A percentile compares a stretch with the other conserved stretches of the same genome.
phyloP scores from a whole-genome alignment of 2,113 vertebrate genomes.

The Dryoscopus gambensis region DNA sequence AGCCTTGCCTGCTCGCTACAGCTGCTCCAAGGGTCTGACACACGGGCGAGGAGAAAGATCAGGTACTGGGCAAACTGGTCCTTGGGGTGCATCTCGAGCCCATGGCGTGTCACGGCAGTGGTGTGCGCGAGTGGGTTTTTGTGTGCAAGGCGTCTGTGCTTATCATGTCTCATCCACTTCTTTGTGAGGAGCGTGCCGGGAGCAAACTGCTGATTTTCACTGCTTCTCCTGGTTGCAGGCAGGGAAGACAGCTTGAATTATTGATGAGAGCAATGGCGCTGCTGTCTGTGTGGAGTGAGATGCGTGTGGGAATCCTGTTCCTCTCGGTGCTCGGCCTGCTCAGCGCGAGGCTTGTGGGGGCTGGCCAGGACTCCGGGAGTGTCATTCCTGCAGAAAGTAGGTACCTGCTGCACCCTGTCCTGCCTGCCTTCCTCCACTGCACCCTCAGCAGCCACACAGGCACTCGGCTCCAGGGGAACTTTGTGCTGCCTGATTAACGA shows the following conservation, averaged over 20 bases:
- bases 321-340: constrained; percentile 70
- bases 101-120: rapidly evolving
- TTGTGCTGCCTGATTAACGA: rapidly evolving
- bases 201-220: background rate
- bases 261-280: background rate
- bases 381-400: constrained; percentile 91
- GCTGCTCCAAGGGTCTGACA: constrained; percentile 11
- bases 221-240: background rate
- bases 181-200: background rate
- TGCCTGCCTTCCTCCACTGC: background rate
- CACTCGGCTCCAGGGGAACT: background rate
- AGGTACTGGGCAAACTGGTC: constrained; percentile 20
- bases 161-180: rapidly evolving
- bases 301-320: constrained; percentile 46
- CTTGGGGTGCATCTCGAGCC: background rate
- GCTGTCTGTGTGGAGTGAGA: background rate
- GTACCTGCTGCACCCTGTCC: constrained; percentile 35
- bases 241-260: background rate
- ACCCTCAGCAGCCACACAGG: background rate
- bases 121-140: background rate
- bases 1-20: background rate
- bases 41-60: background rate
- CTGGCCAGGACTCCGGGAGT: constrained; percentile 79
- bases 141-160: background rate
- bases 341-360: constrained; percentile 56